Conservation (phyloP, 2,113 vertebrate species). For the Caracal caracal region DNA sequence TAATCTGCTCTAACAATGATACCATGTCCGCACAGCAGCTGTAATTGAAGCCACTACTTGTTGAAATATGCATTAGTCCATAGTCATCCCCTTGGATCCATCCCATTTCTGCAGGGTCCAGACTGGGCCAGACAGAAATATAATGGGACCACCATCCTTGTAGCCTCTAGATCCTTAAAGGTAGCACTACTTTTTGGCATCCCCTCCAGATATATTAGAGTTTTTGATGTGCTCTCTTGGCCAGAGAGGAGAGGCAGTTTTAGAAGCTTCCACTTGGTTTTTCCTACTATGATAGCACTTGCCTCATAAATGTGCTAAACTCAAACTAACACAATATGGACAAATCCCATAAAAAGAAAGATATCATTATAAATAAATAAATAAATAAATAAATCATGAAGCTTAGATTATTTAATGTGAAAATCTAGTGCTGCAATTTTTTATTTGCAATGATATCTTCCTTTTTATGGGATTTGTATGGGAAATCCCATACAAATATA, state of each 20-base stretch:
- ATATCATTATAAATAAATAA: conserved; percentile 3
- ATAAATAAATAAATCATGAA: conserved; percentile 11
- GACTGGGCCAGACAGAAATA: neutral
- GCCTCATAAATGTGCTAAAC: conserved; percentile 9
- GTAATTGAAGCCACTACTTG: neutral
- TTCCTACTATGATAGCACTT: neutral
- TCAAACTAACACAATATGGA: neutral
- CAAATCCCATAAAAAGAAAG: neutral
- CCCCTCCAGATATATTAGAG: neutral
- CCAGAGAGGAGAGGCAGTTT: neutral
- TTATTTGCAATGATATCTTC: conserved; percentile 22
- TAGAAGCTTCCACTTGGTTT: neutral
- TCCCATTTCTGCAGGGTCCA: neutral
- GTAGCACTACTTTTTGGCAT: neutral
- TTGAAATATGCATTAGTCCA: neutral
- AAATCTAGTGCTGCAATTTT: neutral
- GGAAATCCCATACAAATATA: too few relatives aligned
- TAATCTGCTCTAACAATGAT: conserved; percentile 43
- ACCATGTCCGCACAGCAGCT: neutral
- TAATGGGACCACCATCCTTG: neutral
- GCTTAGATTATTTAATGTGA: neutral
- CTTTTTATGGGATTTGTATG: neutral
- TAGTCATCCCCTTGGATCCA: neutral
- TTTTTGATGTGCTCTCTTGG: conserved; percentile 1
- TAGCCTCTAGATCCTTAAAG: neutral